These are phyloP conservation scores for Phainopepla nitens DNA, from an alignment of 2,113 vertebrate species.

Conservation along the genomic window DNA sequence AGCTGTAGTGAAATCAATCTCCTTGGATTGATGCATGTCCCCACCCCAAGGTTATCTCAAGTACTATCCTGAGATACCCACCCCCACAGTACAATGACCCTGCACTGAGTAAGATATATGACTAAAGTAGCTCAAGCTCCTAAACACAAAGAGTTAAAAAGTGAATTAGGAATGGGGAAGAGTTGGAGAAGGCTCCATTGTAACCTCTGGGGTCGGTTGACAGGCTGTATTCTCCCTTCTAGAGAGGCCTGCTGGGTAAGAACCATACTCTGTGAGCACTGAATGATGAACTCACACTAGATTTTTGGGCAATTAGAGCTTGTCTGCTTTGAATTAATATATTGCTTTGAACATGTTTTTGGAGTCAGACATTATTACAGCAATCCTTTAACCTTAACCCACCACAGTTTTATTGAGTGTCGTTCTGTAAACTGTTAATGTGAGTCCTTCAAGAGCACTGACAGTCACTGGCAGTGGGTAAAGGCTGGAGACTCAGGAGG, in stretches of 20 bases:
- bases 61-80: not conserved
- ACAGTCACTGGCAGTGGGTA: accelerated
- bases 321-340: not conserved
- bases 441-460: too few relatives aligned
- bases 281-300: not conserved
- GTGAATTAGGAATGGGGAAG: not conserved
- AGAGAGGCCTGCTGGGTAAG: not conserved
- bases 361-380: not conserved
- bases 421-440: not conserved
- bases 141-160: not conserved
- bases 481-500: not conserved
- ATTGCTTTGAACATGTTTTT: not conserved
- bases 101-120: too few relatives aligned
- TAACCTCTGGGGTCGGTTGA: accelerated
- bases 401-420: not conserved
- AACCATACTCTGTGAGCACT: accelerated
- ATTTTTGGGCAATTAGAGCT: not conserved
- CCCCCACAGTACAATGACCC: accelerated
- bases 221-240: accelerated
- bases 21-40: not conserved
- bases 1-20: not conserved
- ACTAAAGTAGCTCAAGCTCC: not conserved
- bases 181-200: not conserved
- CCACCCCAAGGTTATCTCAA: not conserved
- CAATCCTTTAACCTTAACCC: not conserved